Percentiles rank a stretch among this genome's conserved stretches.
Conservation (phyloP, 2,113 vertebrate species). For the Oreotrochilus melanogaster region DNA sequence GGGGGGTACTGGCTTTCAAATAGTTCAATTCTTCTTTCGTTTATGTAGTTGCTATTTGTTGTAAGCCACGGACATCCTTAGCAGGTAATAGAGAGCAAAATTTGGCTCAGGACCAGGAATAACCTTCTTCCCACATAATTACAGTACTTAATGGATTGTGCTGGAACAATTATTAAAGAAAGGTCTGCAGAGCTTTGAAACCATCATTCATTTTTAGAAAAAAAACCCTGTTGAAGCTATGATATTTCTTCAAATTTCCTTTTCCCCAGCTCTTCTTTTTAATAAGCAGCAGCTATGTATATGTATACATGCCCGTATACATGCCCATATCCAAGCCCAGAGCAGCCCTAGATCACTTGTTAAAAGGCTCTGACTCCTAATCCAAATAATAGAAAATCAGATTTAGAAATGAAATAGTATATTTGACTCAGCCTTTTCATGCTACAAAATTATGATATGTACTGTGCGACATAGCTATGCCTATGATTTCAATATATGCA, state of each 20-base stretch:
- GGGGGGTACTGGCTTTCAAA: neutral
- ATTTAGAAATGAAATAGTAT: neutral
- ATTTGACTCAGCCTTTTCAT: neutral
- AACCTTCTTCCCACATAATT: conserved; percentile 28
- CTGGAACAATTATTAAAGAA: conserved; percentile 23
- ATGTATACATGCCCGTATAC: neutral
- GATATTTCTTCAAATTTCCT: neutral
- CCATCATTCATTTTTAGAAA: neutral
- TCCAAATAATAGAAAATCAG: conserved; percentile 18
- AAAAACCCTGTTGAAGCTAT: neutral
- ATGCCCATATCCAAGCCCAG: neutral
- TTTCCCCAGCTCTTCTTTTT: neutral
- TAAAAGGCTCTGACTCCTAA: neutral
- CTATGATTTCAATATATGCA: neutral
- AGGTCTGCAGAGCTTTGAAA: conserved; percentile 9
- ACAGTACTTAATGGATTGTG: conserved; percentile 3
- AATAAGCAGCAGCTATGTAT: neutral
- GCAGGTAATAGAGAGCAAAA: neutral
- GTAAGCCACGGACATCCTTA: neutral
- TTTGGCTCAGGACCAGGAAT: conserved; percentile 38
- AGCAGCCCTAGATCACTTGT: neutral
- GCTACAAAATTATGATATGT: neutral
- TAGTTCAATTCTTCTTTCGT: neutral
- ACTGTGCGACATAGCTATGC: neutral
- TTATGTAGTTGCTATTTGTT: neutral